Evolutionary conservation across 2,888 invertebrate genomes (phyloP).

Genomic region (Philopedon plagiatum): DNA sequence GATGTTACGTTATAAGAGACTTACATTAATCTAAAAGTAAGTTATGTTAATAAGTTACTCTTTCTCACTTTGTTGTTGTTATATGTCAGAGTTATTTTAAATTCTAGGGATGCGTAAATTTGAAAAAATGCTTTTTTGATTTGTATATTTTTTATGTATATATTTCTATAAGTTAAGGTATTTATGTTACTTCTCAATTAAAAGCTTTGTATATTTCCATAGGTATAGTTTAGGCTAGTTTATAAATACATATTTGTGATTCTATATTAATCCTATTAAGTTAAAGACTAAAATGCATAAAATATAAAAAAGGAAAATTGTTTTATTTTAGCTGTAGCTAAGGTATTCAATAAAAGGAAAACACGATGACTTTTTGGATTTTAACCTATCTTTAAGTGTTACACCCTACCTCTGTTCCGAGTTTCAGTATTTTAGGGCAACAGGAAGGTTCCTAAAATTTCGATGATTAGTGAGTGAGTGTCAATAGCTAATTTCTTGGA

Average conservation of each 20-base stretch:
- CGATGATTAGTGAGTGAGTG: too few relatives aligned
- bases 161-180: slow-evolving; percentile 19
- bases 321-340: not conserved
- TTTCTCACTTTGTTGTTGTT: slow-evolving; percentile 9
- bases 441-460: too few relatives aligned
- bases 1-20: slow-evolving; percentile 30
- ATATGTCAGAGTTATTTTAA: not conserved
- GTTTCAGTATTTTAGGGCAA: too few relatives aligned
- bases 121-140: not conserved
- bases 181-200: slow-evolving; percentile 24
- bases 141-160: slow-evolving; percentile 24
- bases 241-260: slow-evolving; percentile 36
- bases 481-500: too few relatives aligned
- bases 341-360: too few relatives aligned
- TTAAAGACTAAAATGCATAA: not conserved
- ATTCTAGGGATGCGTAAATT: not conserved
- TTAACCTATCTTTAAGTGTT: too few relatives aligned
- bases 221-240: slow-evolving; percentile 17
- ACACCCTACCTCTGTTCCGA: too few relatives aligned
- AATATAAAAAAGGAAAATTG: not conserved
- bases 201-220: slow-evolving; percentile 29
- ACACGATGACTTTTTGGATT: too few relatives aligned
- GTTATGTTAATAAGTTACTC: slow-evolving; percentile 9
- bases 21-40: slow-evolving; percentile 18
- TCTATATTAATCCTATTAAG: slow-evolving; percentile 25